Evolutionary conservation across 2,888 invertebrate species (phyloP), one percentile per base, ranked within the genome.

Genomic region (Zaprionus bogoriensis): DNA sequence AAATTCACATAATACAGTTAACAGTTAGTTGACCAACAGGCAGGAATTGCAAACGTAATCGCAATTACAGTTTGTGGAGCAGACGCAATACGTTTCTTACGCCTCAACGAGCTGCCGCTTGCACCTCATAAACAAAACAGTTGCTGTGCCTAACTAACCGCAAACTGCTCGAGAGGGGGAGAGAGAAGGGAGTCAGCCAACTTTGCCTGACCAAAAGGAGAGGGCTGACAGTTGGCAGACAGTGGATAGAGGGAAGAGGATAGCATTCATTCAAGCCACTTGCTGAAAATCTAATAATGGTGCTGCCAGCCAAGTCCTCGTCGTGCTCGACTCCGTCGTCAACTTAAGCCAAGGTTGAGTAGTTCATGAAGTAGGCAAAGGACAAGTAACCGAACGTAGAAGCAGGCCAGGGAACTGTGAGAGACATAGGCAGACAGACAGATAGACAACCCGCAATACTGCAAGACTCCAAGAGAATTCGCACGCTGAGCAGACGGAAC

Each of bases 251-350:
- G 22, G 5, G 7, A 10, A 12, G 5, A n/a, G 39, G 22, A 50
- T 44, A 57, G 19, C 23, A 9, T 14, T 50, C 23, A 9, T 14
- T 50, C 28, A 45, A 52, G 73, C 74, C 63, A 77, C 87, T 87
- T 77, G 80, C 65, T 69, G 71, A 64, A 77, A 86, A 84, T 86
- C 87, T 81, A 84, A 87, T 87, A 81, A 87, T 65, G 79, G 67
- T 62, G n/a, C 58, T 50, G 54, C 22, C 44, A 30, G 48, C 57
- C 59, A 52, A 52, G 51, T 61, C 55, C 41, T 47, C 51, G 39
- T 53, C 14, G 20, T 52, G 30, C 30, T 12, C 58, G 54, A 45
- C 45, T 44, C 44, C 54, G 44, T 53, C 23, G 17, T 52, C 62
- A 42, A 20, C 60, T 51, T 48, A 60, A 74, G 70, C 45, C 57